These are phyloP conservation scores for Invenusta paracnida DNA, from an alignment of 2,888 invertebrate species.

Conservation along the genomic window DNA sequence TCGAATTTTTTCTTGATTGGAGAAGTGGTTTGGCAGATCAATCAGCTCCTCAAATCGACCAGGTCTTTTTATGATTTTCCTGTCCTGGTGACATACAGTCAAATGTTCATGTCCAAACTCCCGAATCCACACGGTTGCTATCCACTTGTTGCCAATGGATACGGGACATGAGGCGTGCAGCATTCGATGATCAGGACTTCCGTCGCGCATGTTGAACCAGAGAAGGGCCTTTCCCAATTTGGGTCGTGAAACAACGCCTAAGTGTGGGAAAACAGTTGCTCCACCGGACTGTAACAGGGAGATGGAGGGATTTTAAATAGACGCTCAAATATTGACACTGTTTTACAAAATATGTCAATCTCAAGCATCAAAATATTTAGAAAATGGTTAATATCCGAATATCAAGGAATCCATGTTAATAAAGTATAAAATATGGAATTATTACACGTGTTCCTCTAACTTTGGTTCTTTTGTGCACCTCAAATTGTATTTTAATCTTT, in stretches of 20 bases:
- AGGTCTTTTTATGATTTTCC: not conserved
- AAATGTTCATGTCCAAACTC: constrained; percentile 10
- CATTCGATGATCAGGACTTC: not conserved
- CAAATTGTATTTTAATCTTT: no score
- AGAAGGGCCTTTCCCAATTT: not conserved
- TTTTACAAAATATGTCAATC: no score
- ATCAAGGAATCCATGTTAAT: no score
- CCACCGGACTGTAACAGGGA: constrained; percentile 9
- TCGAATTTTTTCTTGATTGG: not conserved
- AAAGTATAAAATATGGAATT: no score
- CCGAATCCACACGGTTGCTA: not conserved
- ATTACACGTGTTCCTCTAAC: no score
- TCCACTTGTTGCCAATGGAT: constrained; percentile 11
- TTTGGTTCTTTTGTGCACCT: no score
- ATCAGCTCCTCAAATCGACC: not conserved
- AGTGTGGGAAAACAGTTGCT: constrained; percentile 20
- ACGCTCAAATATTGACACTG: no score
- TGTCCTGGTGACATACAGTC: not conserved
- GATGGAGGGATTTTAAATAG: no score
- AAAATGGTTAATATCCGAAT: no score
- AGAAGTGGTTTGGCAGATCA: not conserved
- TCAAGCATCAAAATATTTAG: no score
- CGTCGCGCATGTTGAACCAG: constrained; percentile 6
- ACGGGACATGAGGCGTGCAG: constrained; percentile 26
- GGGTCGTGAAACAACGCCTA: not conserved